phyloP scores from a whole-genome alignment of 1,140 invertebrate genomes.

The Drosophila yakuba region DNA sequence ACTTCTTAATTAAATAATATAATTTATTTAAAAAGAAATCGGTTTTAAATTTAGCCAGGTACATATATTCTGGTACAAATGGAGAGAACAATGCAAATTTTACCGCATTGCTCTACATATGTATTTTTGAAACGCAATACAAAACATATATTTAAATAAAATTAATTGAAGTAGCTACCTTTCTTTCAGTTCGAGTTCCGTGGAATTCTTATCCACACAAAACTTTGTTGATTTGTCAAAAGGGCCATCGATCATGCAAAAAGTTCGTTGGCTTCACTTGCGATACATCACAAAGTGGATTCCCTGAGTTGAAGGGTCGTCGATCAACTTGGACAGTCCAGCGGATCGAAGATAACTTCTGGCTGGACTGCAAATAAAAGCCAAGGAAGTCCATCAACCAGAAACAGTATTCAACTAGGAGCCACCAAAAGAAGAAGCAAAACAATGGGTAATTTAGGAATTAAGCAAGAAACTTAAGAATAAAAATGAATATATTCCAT shows the following conservation, averaged over 20 bases:
- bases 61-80: too few species aligned
- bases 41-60: too few species aligned
- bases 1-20: neutral
- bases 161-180: neutral
- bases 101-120: neutral
- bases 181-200: neutral
- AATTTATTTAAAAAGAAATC: neutral
- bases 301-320: slow-evolving; percentile 23
- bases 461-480: neutral
- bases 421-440: slow-evolving; percentile 11
- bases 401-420: slow-evolving; percentile 34
- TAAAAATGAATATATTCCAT: too few species aligned
- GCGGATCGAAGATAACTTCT: slow-evolving; percentile 17
- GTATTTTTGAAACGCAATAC: too few species aligned
- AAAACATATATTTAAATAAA: neutral
- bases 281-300: slow-evolving; percentile 34
- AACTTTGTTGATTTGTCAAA: slow-evolving; percentile 12
- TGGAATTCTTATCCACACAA: neutral
- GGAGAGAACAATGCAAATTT: too few species aligned
- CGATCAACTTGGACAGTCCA: slow-evolving; percentile 28
- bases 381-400: neutral
- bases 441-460: slow-evolving; percentile 25
- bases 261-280: slow-evolving; percentile 5
- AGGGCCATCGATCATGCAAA: slow-evolving; percentile 44
- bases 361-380: slow-evolving; percentile 29